Percentiles rank a stretch among this genome's conserved stretches.
Conservation (phyloP, 2,113 vertebrate genomes). For the Apeltes quadracus region DNA sequence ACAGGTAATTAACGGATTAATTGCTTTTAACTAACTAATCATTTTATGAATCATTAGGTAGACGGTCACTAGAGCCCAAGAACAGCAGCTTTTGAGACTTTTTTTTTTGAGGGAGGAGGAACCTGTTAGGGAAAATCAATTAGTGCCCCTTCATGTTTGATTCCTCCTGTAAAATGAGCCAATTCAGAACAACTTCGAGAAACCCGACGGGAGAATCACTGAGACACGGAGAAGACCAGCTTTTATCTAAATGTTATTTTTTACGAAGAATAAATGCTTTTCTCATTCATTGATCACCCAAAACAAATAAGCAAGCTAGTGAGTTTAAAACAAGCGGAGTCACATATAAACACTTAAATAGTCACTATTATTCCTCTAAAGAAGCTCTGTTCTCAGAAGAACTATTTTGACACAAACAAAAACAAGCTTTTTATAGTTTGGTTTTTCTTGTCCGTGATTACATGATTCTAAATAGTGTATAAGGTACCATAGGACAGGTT, state of each 20-base stretch:
- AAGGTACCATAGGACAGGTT: background rate
- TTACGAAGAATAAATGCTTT: background rate
- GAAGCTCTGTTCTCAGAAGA: slow-evolving; percentile 1
- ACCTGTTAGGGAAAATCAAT: slow-evolving; percentile 39
- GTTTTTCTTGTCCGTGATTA: background rate
- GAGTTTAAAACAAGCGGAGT: background rate
- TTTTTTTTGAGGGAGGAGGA: slow-evolving; percentile 45
- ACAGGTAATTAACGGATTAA: slow-evolving; percentile 44
- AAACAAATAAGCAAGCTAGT: background rate
- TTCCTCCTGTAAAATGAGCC: slow-evolving; percentile 7
- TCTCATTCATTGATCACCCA: background rate
- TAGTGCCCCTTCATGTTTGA: slow-evolving; percentile 5
- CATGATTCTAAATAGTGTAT: background rate
- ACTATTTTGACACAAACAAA: background rate
- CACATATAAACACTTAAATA: background rate
- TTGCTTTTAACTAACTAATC: slow-evolving; percentile 49
- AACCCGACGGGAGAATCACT: background rate
- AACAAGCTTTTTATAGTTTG: background rate
- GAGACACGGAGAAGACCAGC: background rate
- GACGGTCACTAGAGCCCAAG: slow-evolving; percentile 16
- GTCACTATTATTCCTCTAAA: background rate
- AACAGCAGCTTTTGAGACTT: slow-evolving; percentile 5
- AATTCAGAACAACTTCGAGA: background rate
- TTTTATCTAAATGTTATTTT: background rate
- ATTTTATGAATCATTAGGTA: slow-evolving; percentile 61